Evolutionary conservation across 2,797 vertebrate species (phyloP).

Genomic region (Tympanoctomys barrerae): DNA sequence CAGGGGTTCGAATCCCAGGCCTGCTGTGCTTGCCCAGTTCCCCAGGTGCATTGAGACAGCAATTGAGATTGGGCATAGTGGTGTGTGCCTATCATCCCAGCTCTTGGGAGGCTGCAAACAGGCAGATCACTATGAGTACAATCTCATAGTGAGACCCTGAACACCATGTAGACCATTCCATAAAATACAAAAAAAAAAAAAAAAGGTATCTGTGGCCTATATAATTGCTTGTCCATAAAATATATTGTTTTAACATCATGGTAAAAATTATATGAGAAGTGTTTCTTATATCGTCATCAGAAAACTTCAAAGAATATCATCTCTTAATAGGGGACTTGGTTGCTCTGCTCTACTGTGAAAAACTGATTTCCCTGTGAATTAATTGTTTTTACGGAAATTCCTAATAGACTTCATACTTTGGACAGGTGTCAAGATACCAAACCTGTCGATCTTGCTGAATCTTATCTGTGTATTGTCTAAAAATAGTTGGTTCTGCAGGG

Average conservation of each 20-base stretch:
- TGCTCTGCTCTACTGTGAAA: neutral
- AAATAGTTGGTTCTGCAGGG: neutral
- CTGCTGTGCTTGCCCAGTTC: no score
- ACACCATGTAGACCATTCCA: no score
- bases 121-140: no score
- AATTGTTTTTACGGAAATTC: slow-evolving; percentile 37
- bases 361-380: slow-evolving; percentile 47
- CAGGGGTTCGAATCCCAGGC: no score
- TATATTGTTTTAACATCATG: neutral
- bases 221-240: neutral
- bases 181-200: no score
- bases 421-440: slow-evolving; percentile 33
- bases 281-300: neutral
- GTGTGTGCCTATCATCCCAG: no score
- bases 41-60: no score
- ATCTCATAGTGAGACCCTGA: no score
- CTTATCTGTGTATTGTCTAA: neutral
- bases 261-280: neutral
- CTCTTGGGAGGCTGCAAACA: no score
- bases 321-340: neutral
- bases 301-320: neutral
- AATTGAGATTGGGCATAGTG: no score
- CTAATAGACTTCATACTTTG: slow-evolving; percentile 15
- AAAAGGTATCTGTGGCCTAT: neutral
- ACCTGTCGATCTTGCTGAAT: neutral